phyloP scores from a whole-genome alignment of 2,113 vertebrate species.

The Pycnonotus jocosus region DNA sequence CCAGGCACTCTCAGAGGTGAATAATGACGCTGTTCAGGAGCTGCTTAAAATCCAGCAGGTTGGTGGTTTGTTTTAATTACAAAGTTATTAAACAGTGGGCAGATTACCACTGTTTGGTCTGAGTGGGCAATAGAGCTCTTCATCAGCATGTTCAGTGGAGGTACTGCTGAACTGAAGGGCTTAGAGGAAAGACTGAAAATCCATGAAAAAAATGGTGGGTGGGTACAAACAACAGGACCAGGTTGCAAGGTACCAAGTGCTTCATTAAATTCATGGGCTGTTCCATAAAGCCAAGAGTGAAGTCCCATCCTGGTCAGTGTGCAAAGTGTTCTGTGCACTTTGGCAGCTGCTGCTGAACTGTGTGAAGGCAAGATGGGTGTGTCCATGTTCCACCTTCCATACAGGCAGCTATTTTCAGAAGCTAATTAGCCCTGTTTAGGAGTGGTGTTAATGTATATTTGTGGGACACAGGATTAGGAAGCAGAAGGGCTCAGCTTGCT shows the following conservation, averaged over 20 bases:
- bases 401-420: background rate
- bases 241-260: background rate
- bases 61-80: background rate
- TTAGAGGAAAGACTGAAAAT: background rate
- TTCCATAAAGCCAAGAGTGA: background rate
- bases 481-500: background rate
- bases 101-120: background rate
- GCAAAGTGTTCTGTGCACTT: background rate
- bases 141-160: background rate
- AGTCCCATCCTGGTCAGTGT: background rate
- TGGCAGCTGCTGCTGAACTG: background rate
- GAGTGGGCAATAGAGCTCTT: background rate
- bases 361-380: background rate
- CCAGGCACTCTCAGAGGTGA: accelerated
- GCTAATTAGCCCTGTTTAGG: background rate
- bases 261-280: background rate
- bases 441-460: background rate
- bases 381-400: background rate
- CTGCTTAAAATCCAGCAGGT: background rate
- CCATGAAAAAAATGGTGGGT: background rate
- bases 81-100: too few species aligned
- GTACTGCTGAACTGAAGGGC: background rate
- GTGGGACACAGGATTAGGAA: background rate
- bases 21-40: accelerated
- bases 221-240: background rate